Conservation (phyloP, 2,797 vertebrate species). For the Chelonia mydas region DNA sequence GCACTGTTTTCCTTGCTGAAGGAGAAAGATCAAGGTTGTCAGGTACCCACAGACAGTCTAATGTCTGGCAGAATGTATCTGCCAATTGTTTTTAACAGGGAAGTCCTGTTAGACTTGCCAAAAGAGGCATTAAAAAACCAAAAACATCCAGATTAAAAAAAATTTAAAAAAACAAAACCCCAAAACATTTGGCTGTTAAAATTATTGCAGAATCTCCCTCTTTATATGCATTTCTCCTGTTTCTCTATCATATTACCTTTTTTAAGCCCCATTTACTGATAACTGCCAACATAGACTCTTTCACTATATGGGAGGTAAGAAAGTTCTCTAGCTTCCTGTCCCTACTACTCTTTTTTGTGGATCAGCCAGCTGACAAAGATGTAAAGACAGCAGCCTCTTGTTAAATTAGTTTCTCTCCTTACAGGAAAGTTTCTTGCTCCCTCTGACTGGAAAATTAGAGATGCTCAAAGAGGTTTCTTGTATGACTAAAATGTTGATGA, state of each 20-base stretch:
- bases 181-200: background rate
- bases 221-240: background rate
- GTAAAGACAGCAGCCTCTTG: background rate
- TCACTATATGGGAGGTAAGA: background rate
- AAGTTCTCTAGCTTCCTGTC: background rate
- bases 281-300: background rate
- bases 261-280: background rate
- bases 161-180: too few relatives aligned
- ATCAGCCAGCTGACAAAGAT: background rate
- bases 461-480: background rate
- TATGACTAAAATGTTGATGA: background rate
- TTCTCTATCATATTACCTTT: background rate
- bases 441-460: background rate
- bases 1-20: background rate
- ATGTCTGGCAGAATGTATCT: rapidly evolving
- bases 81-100: background rate
- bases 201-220: background rate
- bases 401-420: background rate
- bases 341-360: background rate
- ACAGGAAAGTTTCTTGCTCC: background rate
- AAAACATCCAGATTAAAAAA: background rate
- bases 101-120: background rate
- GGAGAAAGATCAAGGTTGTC: background rate
- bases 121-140: background rate
- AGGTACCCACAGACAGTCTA: background rate